phyloP scores from a whole-genome alignment of 2,888 invertebrate genomes.

The Drosophila mimetica region DNA sequence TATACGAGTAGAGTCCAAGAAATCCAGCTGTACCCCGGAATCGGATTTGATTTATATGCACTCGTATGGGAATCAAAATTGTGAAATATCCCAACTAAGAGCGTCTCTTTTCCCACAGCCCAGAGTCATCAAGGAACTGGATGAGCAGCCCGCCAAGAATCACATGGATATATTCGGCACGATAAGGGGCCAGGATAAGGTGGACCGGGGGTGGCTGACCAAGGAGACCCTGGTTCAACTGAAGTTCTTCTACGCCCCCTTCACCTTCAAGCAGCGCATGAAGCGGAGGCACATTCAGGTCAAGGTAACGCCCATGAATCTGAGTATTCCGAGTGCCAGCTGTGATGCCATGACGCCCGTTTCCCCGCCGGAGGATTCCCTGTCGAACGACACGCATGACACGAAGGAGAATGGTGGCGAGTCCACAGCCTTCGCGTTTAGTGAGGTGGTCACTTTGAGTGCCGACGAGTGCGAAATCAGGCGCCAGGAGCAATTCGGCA shows the following conservation, averaged over 20 bases:
- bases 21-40: not conserved
- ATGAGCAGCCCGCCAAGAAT: constrained; percentile 49
- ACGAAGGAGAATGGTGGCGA: constrained; percentile 86
- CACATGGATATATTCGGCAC: constrained; percentile 88
- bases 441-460: constrained; percentile 89
- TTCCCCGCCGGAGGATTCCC: constrained; percentile 86
- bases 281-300: constrained; percentile 88
- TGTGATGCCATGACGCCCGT: constrained; percentile 47
- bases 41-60: not conserved
- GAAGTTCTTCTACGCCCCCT: constrained; percentile 91
- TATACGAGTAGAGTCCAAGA: constrained; percentile 2
- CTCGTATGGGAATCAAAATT: constrained; percentile 3
- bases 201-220: constrained; percentile 94
- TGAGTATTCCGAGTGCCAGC: constrained; percentile 85
- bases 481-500: constrained; percentile 93
- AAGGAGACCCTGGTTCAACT: constrained; percentile 93
- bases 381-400: constrained; percentile 86
- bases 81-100: not conserved
- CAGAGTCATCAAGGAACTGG: constrained; percentile 86
- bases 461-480: constrained; percentile 88
- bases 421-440: constrained; percentile 84
- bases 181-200: constrained; percentile 85
- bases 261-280: constrained; percentile 90
- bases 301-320: constrained; percentile 90
- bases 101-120: constrained; percentile 82